Evolutionary conservation across 2,113 vertebrate species (phyloP).

Genomic region (Podarcis cretensis): DNA sequence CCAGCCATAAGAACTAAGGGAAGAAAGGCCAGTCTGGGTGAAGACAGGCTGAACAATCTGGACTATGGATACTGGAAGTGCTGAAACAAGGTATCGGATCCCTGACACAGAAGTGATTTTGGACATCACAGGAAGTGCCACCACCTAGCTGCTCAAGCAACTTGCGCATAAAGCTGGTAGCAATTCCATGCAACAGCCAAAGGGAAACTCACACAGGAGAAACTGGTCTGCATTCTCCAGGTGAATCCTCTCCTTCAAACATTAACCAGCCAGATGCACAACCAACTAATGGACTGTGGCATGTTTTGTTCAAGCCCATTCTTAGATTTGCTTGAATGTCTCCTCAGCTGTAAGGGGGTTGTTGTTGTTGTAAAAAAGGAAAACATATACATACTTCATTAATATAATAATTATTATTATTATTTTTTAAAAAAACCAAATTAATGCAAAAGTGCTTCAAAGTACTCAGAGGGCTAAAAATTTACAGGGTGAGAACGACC

Average conservation of each 20-base stretch:
- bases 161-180: neutral
- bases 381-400: constrained; percentile 71
- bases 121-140: neutral
- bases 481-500: constrained; percentile 85
- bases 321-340: neutral
- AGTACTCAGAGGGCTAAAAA: constrained; percentile 99
- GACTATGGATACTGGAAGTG: neutral
- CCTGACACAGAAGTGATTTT: neutral
- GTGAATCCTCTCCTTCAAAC: neutral
- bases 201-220: neutral
- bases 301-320: neutral
- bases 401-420: constrained; percentile 57
- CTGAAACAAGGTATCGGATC: constrained; percentile 9
- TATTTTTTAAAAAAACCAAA: constrained; percentile 77
- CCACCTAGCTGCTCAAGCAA: neutral
- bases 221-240: no score
- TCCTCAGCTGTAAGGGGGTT: constrained; percentile 75
- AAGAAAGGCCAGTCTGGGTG: neutral
- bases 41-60: neutral
- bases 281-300: neutral
- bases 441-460: constrained; percentile 91
- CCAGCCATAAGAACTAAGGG: neutral
- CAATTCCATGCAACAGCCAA: neutral
- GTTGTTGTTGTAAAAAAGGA: constrained; percentile 32
- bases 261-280: neutral